Conservation (phyloP, 2,113 vertebrate species). For the Puffinus mauretanicus region DNA sequence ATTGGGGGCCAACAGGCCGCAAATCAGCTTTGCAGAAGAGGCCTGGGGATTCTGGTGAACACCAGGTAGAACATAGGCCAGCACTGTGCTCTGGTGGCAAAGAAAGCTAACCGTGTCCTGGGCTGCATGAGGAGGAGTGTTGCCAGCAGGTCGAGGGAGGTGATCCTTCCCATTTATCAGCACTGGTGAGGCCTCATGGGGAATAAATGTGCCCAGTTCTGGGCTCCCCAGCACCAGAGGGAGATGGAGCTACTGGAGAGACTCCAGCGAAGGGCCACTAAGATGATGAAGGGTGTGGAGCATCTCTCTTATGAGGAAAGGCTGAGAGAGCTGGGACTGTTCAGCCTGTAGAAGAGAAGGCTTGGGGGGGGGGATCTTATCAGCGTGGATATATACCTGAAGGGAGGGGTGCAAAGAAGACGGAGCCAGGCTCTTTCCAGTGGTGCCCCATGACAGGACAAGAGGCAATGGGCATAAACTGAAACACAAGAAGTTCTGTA, state of each 20-base stretch:
- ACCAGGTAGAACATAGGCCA: background rate
- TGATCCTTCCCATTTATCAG: background rate
- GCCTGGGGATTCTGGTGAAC: background rate
- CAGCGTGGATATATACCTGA: background rate
- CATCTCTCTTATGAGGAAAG: no score
- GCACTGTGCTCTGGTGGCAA: no score
- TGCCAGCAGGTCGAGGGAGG: background rate
- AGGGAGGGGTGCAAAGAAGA: background rate
- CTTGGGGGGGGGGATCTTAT: background rate
- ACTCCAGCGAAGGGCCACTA: no score
- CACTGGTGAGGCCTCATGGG: background rate
- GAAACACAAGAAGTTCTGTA: background rate
- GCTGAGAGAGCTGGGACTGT: background rate
- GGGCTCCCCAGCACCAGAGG: no score
- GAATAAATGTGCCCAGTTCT: background rate
- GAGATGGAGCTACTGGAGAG: no score
- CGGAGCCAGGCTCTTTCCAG: no score
- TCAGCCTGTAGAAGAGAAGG: background rate
- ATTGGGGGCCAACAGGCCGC: background rate
- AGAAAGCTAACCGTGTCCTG: background rate
- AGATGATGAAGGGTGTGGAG: no score
- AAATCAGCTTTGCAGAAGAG: background rate
- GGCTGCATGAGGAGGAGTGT: background rate
- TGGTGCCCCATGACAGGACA: no score
- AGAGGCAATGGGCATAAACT: no score